Evolutionary conservation across 2,888 invertebrate genomes (phyloP), one percentile per base, ranked within the genome.

Genomic region (Protophormia terraenovae): DNA sequence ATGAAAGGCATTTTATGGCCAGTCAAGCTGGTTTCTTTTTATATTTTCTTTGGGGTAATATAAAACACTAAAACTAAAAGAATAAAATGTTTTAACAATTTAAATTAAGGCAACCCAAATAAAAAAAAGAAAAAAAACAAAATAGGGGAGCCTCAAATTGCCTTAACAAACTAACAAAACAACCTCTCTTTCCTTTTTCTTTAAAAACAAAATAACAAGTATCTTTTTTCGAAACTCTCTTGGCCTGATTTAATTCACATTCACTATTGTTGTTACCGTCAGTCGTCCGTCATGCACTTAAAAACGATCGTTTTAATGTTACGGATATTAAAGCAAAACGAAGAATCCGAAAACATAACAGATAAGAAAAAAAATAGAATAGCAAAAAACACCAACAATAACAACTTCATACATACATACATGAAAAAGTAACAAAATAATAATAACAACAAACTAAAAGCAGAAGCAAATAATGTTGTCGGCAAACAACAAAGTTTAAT

Each of bases 401-500:
- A 76, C 60, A 67, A 75, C 32, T 6, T 3, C 45, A 50, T n/a
- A n/a, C n/a, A n/a, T n/a, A n/a, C n/a, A n/a, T n/a, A n/a, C n/a
- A n/a, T n/a, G n/a, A n/a, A n/a, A 22, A 22, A 50, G 19, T 45
- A 60, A 41, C 67, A 47, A 41, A 38, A 14, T 10, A 45, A 19
- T 47, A 45, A 14, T 45, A n/a, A 64, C n/a, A 66, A 35, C 24
- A 60, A 71, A 35, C 62, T 55, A 47, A 67, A 47, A 62, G 84
- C 60, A 86, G 87, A 89, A 89, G 86, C 91, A 78, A 69, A 77
- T 67, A 75, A 32, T 78, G 84, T n/a, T n/a, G n/a, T 77, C 84
- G 84, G 84, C 75, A 81, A 76, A 75, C 64, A 91, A 91, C 91
- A 92, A 92, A 91, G 90, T 88, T 88, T 88, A 91, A 92, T 92